Conservation (phyloP, 2,888 invertebrate genomes). For the Nemotelus pantherinus region DNA sequence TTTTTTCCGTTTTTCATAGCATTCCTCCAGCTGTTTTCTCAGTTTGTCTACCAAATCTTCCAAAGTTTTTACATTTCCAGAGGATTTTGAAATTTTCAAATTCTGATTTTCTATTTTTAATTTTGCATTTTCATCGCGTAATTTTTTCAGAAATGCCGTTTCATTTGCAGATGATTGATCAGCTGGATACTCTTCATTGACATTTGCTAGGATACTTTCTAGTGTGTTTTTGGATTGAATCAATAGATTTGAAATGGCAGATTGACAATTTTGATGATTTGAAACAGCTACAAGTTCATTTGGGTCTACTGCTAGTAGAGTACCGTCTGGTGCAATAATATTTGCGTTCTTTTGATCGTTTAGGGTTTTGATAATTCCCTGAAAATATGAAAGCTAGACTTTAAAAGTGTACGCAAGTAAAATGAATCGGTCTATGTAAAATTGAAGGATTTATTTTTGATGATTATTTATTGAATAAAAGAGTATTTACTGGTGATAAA, state of each 20-base stretch:
- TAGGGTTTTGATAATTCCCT: conserved; percentile 27
- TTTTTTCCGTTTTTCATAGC: not conserved
- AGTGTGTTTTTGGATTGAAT: conserved; percentile 27
- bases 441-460: no score
- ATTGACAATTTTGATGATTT: conserved; percentile 3
- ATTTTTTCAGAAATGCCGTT: not conserved
- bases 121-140: conserved; percentile 1
- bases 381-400: not conserved
- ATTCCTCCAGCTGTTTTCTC: conserved; percentile 6
- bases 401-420: no score
- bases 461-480: no score
- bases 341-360: conserved; percentile 5
- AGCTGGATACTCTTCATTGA: not conserved
- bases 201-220: conserved; percentile 10
- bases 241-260: conserved; percentile 20
- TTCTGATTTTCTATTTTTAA: not conserved
- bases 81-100: not conserved
- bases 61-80: not conserved
- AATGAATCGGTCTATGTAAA: no score
- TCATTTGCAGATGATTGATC: not conserved
- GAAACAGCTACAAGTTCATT: not conserved
- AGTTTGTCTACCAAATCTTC: not conserved
- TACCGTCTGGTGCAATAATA: not conserved
- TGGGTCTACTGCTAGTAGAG: no score
- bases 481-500: no score